Evolutionary conservation across 1,140 invertebrate species (phyloP).

Genomic region (Stegodyphus dumicola): DNA sequence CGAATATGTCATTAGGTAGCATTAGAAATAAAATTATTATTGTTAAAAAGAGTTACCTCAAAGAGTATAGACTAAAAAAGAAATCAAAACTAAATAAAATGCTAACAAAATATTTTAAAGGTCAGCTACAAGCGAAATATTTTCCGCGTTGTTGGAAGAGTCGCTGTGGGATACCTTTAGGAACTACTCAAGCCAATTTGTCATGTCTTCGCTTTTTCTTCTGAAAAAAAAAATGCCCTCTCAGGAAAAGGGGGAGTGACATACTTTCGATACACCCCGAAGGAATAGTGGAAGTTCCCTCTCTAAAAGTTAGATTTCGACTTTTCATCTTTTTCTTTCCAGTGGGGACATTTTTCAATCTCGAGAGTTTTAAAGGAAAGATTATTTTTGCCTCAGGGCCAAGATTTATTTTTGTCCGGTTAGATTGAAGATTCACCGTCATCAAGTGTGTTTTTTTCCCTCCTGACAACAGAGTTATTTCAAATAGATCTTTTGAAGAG

Average conservation of each 20-base stretch:
- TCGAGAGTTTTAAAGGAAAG: conserved; percentile 43
- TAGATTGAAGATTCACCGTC: too few relatives aligned
- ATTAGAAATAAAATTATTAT: too few relatives aligned
- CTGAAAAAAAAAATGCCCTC: not conserved
- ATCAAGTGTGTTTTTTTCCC: too few relatives aligned
- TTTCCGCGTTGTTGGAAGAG: too few relatives aligned
- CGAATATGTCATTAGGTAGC: too few relatives aligned
- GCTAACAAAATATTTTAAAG: too few relatives aligned
- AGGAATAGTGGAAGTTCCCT: conserved; percentile 37
- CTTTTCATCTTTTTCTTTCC: conserved; percentile 2
- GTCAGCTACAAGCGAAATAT: too few relatives aligned
- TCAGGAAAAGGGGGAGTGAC: not conserved
- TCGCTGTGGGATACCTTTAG: not conserved
- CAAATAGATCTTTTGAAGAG: too few relatives aligned
- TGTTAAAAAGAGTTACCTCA: too few relatives aligned
- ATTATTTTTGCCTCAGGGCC: conserved; percentile 39
- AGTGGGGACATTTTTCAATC: conserved; percentile 41
- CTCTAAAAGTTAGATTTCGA: conserved; percentile 17
- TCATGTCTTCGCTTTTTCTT: conserved; percentile 2
- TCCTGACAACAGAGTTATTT: too few relatives aligned
- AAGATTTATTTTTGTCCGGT: conserved; percentile 25
- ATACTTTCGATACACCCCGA: conserved; percentile 6
- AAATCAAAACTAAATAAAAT: too few relatives aligned
- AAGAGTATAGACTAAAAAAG: too few relatives aligned
- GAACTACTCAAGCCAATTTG: conserved; percentile 24